Evolutionary conservation across 2,113 vertebrate genomes (phyloP), one percentile per base, ranked within the genome.

Genomic region (Gallinago jamesoni): DNA sequence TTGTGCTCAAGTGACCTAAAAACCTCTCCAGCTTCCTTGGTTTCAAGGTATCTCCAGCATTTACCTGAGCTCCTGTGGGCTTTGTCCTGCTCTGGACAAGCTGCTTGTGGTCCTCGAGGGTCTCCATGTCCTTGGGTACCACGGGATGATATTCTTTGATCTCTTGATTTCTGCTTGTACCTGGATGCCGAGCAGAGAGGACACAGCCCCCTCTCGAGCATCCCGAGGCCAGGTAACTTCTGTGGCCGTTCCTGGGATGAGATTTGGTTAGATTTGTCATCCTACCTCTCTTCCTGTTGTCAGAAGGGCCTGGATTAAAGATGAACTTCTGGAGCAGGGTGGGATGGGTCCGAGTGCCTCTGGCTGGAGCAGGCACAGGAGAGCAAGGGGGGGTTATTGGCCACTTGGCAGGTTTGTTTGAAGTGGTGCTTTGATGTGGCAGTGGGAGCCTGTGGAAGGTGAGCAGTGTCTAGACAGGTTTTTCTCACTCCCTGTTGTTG

Each of bases 391-490:
- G 53, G 53, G 35, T 70, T 30, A 19, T 88, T 59, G 62, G 30
- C 67, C 64, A 57, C 45, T 84, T 56, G 43, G 85, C 66, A 27
- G 43, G 56, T 73, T 81, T 31, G 80, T 72, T 89, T 84, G 79
- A 73, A 57, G 75, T 16, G 73, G 9, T 37, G 82, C 84, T 96
- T 97, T 95, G 92, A 95, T 85, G 89, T 93, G 87, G 82, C 82
- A 66, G 0, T 37, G 43, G 72, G 70, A 94, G 72, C 30, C 78
- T 19, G 2, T 37, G 70, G 73, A 84, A 69, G 88, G 68, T 79
- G 67, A 87, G 55, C 0, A 55, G 45, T 63, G 84, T 86, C 94
- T 95, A 92, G 95, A 84, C 83, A 64, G 88, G 90, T 79, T 93
- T 81, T 91, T 76, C 94, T 93, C 64, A 57, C 88, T 81, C 85